Evolutionary conservation across 2,113 vertebrate genomes (phyloP), one percentile per base, ranked within the genome.

Genomic region (Jacana jacana): DNA sequence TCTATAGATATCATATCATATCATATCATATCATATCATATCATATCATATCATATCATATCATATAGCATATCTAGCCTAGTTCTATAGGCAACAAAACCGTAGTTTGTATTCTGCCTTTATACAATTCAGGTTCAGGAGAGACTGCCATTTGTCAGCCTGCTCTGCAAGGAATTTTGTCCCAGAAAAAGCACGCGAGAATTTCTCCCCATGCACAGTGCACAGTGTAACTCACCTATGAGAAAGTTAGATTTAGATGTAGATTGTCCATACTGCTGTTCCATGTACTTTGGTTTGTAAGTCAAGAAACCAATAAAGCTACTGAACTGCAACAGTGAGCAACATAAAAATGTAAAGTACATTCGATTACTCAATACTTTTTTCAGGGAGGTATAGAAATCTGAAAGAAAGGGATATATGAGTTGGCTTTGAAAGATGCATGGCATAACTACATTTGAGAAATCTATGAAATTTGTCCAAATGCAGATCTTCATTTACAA

Each of bases 191-290:
- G 7, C n/a, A 54, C 17, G 24, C 19, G 54, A 95, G 46, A 82
- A n/a, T 31, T 55, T n/a, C 6, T 54, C 11, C 25, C 40, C 17
- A 5, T 22, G 17, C 39, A 10, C 19, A n/a, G 70, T 63, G 33
- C 28, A 69, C 1, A 13, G 14, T 12, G 17, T 55, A 51, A 93
- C 98, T 98, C 95, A 99, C 99, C 99, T 81, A 99, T 97, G 23
- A 99, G 81, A 95, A 99, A 98, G 96, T 99, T 99, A 35, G 98
- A 97, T 83, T 98, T 98, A 46, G 98, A 98, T 63, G 98, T 88
- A 35, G 99, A 97, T 69, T 98, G 97, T 40, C 98, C 99, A 89
- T 99, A 99, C 80, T 99, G 99, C n/a, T 99, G 99, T 64, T 99
- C 99, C 95, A 99, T 92, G 78, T 99, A 99, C 96, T 99, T 99